A percentile compares a stretch with the other conserved stretches of the same genome.
Evolutionary conservation across 2,113 vertebrate genomes (phyloP).

Genomic region (Carettochelys insculpta): DNA sequence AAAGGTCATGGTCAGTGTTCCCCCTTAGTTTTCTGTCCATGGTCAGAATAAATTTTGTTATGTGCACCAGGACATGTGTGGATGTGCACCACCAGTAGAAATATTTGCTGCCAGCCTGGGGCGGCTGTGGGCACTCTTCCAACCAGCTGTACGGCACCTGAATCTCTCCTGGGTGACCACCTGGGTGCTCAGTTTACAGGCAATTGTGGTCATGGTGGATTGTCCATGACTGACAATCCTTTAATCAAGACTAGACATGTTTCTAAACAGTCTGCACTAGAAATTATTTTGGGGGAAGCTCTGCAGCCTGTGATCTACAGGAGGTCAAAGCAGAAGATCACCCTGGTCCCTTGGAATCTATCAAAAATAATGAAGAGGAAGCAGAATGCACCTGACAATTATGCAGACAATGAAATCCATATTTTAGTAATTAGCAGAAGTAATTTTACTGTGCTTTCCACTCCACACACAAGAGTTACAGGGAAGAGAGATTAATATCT

Average conservation of each 20-base stretch:
- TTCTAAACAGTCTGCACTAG: not conserved
- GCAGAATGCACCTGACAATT: not conserved
- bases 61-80: too few relatives aligned
- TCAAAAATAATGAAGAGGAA: conserved; percentile 5
- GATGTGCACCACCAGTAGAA: too few relatives aligned
- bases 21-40: too few relatives aligned
- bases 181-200: too few relatives aligned
- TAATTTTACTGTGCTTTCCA: conserved; percentile 7
- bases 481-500: conserved; percentile 32
- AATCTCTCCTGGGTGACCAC: too few relatives aligned
- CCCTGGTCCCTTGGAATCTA: not conserved
- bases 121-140: too few relatives aligned
- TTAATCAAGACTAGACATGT: not conserved
- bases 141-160: too few relatives aligned
- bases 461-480: not conserved
- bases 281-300: not conserved
- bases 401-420: not conserved
- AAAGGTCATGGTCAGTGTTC: too few relatives aligned
- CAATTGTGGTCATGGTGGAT: too few relatives aligned
- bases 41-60: too few relatives aligned
- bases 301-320: not conserved
- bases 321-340: not conserved
- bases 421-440: conserved; percentile 1
- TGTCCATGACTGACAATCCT: not conserved
- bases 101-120: too few relatives aligned